Base-by-base conservation (phyloP, 2,797 vertebrate genomes). In the Bufotes viridis region DNA sequence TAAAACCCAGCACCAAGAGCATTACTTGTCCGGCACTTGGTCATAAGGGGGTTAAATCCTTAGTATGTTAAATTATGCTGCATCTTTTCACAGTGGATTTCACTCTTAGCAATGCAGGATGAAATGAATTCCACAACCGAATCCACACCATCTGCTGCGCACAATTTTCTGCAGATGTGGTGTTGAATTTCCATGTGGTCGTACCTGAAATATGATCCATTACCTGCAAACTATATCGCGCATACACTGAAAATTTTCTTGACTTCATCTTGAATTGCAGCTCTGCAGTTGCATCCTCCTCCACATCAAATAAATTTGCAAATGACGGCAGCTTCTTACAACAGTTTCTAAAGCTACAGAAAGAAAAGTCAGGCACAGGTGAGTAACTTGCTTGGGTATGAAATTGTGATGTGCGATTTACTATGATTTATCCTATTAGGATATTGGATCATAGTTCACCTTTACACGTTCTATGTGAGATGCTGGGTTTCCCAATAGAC, bases 251-350 rank as follows among this genome's bases (percentile, higher is more conserved):
- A 20, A 4, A 42, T 18, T 20, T 5, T 75, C 3, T 34, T 34
- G 3, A 11, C 42, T 0, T 90, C 78, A 9, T 18, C 3, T 22
- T 51, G 1, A 10, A 94, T 29, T 92, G 91, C 15, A 94, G 93
- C 10, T 79, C 91, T 8, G 94, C 96, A 61, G 94, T 82, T 0
- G 90, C 95, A 15, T 86, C 85, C 6, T 93, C 95, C 0, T 95
- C 95, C 0, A 91, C 93, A 83, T 95, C 95, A 88, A 99, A 99
- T 93, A 99, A 99, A 92, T 99, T 99, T 92, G 96, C 94, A 89
- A 99, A 99, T 0, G 98, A 99, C 12, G 98, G 98, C 85, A 99
- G 98, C 90, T 99, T 99, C 92, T 94, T 99, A 83, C 98, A 99
- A 92, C 98, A 99, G 92, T 99, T 99, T 93, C 96, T 99, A 90